Percentiles rank a stretch among this genome's conserved stretches.
Evolutionary conservation across 2,888 invertebrate genomes (phyloP).

Genomic region (Epinotia brunnichana): DNA sequence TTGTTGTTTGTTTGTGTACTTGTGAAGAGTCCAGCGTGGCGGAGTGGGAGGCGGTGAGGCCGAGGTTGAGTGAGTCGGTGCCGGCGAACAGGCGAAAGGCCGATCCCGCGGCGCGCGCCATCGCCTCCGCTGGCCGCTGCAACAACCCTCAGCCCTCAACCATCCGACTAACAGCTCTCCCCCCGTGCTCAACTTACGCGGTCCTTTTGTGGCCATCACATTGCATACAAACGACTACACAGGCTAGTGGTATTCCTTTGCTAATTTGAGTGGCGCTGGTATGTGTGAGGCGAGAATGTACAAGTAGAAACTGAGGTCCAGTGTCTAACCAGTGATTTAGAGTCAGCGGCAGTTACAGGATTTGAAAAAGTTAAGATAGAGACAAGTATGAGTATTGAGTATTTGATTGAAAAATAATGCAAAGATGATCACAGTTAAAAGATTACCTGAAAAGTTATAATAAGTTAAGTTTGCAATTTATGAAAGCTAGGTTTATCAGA

Average conservation of each 20-base stretch:
- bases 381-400: neutral
- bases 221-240: slow-evolving; percentile 11
- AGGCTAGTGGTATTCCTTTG: slow-evolving; percentile 9
- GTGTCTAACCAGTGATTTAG: neutral
- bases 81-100: slow-evolving; percentile 90
- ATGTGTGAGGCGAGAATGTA: slow-evolving; percentile 13
- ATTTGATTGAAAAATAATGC: neutral
- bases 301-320: neutral
- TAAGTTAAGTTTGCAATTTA: slow-evolving; percentile 16
- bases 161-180: slow-evolving; percentile 55
- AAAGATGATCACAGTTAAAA: neutral
- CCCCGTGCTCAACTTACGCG: slow-evolving; percentile 35
- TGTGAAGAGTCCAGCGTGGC: slow-evolving; percentile 81
- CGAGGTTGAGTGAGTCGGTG: slow-evolving; percentile 89
- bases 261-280: slow-evolving; percentile 4
- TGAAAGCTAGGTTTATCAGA: slow-evolving; percentile 19
- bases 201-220: slow-evolving; percentile 3
- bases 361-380: slow-evolving; percentile 26
- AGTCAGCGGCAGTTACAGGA: slow-evolving; percentile 11
- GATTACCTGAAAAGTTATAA: slow-evolving; percentile 20
- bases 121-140: slow-evolving; percentile 90
- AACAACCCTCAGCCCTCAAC: slow-evolving; percentile 56
- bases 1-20: slow-evolving; percentile 67
- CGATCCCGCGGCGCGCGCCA: slow-evolving; percentile 90
- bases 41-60: slow-evolving; percentile 86